Evolutionary conservation across 2,113 vertebrate genomes (phyloP), one percentile per base, ranked within the genome.

Genomic region (Puntigrus tetrazona): DNA sequence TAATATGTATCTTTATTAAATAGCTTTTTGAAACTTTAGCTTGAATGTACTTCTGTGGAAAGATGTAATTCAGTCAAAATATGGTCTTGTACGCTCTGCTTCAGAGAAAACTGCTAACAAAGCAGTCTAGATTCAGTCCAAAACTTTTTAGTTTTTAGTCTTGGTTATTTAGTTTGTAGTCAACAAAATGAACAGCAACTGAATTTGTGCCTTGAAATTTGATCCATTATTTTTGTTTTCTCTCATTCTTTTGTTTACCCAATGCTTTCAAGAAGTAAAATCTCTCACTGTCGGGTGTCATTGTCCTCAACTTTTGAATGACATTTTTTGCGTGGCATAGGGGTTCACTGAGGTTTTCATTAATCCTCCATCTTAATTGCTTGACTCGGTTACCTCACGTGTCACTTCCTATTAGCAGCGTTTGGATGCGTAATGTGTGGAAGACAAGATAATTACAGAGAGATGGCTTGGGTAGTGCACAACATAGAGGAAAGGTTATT

Each of bases 401-500:
- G 89, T 89, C 91, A 89, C 86, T 92, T 90, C 89, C 90, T 84
- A 83, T 83, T 18, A 57, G 67, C 74, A 76, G 89, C 91, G 85
- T 89, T 91, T 88, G 90, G 89, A 88, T 88, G 87, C 88, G 78
- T 74, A 70, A 88, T 90, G 81, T 52, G 87, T 86, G 63, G 43
- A 74, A 91, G 91, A 93, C 90, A 91, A 93, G 91, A 91, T 93
- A 92, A 92, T 94, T 93, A 89, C 84, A 59, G 3, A 2, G 50
- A 85, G 78, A 57, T 84, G 86, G 89, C 87, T 83, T 67, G 52
- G 86, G 81, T 18, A 78, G 86, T 86, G 84, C 79, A 84, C 82
- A 87, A 87, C 82, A 1, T 10, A 34, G 86, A 72, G 67, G 81
- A 82, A 85, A 27, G 79, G 38, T 81, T 61, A 85, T 87, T 87